Percentiles rank a stretch among this genome's conserved stretches.
Conservation (phyloP, 1,140 invertebrate genomes). For the Drosophila ogumai region DNA sequence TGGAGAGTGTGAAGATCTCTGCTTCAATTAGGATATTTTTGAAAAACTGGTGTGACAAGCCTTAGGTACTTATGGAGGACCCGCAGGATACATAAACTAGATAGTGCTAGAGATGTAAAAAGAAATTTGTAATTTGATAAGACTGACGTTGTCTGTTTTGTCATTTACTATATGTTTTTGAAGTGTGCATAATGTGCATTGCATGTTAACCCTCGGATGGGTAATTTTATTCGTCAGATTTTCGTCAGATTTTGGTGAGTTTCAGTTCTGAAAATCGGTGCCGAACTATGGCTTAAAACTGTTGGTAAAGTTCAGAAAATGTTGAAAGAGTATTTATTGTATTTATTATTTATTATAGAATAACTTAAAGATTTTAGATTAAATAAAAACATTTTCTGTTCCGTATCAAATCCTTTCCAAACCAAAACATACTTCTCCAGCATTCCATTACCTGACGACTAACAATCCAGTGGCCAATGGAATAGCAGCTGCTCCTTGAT, state of each 20-base stretch:
- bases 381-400: no score
- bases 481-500: slow-evolving; percentile 39
- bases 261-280: not conserved
- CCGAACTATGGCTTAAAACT: not conserved
- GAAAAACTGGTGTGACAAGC: not conserved
- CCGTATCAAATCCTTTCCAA: not conserved
- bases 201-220: no score
- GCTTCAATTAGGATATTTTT: not conserved
- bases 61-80: slow-evolving; percentile 1
- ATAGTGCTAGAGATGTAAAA: not conserved
- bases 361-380: no score
- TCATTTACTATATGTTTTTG: not conserved
- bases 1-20: slow-evolving; percentile 33
- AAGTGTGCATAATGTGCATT: not conserved
- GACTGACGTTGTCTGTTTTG: slow-evolving; percentile 3
- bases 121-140: slow-evolving; percentile 10
- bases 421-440: not conserved
- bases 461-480: slow-evolving; percentile 11
- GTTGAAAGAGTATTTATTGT: no score
- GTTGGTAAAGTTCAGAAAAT: no score
- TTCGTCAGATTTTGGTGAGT: not conserved
- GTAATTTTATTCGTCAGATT: not conserved
- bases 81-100: slow-evolving; percentile 22
- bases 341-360: no score
- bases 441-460: slow-evolving; percentile 38